A percentile compares a stretch with the other conserved stretches of the same genome.
phyloP scores from a whole-genome alignment of 2,888 invertebrate genomes.

The Drosophila algonquin region DNA sequence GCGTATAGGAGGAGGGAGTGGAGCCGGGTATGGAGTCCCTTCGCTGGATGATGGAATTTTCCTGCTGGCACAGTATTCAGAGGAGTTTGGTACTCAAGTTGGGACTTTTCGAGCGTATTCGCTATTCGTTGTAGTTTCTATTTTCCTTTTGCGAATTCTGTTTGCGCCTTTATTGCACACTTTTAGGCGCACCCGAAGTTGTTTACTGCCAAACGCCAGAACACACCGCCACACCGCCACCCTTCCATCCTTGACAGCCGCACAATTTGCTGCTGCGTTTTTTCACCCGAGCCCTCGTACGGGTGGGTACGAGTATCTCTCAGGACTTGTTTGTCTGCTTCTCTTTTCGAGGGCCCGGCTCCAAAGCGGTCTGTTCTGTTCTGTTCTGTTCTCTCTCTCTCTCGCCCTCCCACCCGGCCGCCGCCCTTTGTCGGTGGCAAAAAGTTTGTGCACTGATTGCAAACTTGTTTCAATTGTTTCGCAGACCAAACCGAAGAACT shows the following conservation, averaged over 20 bases:
- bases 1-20: neutral
- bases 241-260: slow-evolving; percentile 54
- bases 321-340: slow-evolving; percentile 50
- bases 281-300: neutral
- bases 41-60: neutral
- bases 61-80: no score
- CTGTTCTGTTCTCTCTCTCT: neutral
- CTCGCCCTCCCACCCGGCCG: neutral
- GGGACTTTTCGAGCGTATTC: neutral
- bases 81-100: no score
- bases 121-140: neutral
- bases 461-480: slow-evolving; percentile 77
- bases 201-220: slow-evolving; percentile 62
- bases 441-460: slow-evolving; percentile 76
- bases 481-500: slow-evolving; percentile 46
- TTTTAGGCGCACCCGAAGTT: slow-evolving; percentile 64
- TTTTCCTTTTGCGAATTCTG: slow-evolving; percentile 9
- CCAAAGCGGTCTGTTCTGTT: slow-evolving; percentile 20
- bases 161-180: slow-evolving; percentile 52
- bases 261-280: slow-evolving; percentile 70
- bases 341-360: slow-evolving; percentile 29
- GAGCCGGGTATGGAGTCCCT: neutral
- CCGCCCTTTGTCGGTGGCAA: slow-evolving; percentile 40
- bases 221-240: neutral
- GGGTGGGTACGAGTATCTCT: slow-evolving; percentile 45